Conservation (phyloP, 2,888 invertebrate species). For the Trichogramma dendrolimi region DNA sequence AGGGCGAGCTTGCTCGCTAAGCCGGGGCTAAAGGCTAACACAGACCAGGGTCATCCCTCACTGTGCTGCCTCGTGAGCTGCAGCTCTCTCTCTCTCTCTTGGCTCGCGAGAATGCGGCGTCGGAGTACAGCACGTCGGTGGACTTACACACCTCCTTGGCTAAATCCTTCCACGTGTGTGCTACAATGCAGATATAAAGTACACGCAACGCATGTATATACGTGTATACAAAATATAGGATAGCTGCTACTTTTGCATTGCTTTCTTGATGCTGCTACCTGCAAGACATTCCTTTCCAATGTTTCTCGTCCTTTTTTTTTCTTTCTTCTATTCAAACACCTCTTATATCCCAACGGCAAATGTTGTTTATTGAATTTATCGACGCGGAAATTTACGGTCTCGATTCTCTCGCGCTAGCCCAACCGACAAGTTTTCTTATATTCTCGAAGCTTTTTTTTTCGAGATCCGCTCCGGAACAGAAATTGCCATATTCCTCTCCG, state of each 20-base stretch:
- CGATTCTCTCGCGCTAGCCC: conserved; percentile 1
- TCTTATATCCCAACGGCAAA: conserved; percentile 46
- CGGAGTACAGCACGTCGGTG: too few relatives aligned
- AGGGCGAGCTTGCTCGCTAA: conserved; percentile 50
- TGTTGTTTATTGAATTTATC: conserved; percentile 47
- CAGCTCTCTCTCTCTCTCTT: conserved; percentile 23
- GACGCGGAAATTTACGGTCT: conserved; percentile 44
- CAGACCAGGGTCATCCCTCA: conserved; percentile 51
- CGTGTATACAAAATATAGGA: too few relatives aligned
- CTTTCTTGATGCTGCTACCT: too few relatives aligned
- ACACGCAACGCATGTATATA: too few relatives aligned
- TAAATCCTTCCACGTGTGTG: too few relatives aligned
- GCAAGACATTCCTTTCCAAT: too few relatives aligned
- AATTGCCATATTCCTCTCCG: conserved; percentile 14
- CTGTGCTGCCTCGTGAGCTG: conserved; percentile 37
- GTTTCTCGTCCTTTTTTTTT: too few relatives aligned
- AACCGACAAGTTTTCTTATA: too few relatives aligned
- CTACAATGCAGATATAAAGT: too few relatives aligned
- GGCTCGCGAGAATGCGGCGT: not conserved
- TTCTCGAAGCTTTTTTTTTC: too few relatives aligned
- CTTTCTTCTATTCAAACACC: conserved; percentile 27
- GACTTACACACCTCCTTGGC: too few relatives aligned
- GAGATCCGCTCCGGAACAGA: not conserved
- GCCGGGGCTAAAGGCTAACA: conserved; percentile 50
- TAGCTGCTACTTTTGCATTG: too few relatives aligned